Conservation (phyloP, 2,113 vertebrate species). For the Antigone vipio region DNA sequence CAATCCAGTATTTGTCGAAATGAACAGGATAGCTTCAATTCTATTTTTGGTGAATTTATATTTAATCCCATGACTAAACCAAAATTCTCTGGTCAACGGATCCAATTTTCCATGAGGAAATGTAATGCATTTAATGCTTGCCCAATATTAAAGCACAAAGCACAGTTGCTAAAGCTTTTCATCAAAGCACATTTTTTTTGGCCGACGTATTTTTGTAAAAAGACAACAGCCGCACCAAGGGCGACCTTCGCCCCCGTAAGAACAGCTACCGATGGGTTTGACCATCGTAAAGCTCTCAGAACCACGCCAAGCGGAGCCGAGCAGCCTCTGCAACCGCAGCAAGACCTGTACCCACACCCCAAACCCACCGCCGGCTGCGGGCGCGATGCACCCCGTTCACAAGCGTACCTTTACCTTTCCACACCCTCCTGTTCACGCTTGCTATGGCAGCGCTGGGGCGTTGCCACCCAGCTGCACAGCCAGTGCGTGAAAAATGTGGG, state of each 20-base stretch:
- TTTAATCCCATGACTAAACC: background rate
- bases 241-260: background rate
- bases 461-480: background rate
- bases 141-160: background rate
- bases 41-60: background rate
- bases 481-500: fast-evolving
- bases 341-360: fast-evolving
- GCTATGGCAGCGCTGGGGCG: fast-evolving
- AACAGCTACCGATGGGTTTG: background rate
- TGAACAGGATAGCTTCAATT: background rate
- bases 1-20: background rate
- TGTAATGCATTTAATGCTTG: background rate
- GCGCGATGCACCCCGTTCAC: fast-evolving
- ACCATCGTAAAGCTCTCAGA: fast-evolving
- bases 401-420: fast-evolving
- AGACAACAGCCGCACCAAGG: fast-evolving
- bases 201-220: background rate
- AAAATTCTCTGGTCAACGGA: fast-evolving
- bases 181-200: fast-evolving
- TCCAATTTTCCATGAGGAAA: background rate
- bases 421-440: background rate
- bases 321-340: background rate
- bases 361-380: fast-evolving
- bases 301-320: fast-evolving
- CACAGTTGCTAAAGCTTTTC: background rate